Base-by-base conservation (phyloP, 2,888 invertebrate genomes). In the Melanostoma scalare region DNA sequence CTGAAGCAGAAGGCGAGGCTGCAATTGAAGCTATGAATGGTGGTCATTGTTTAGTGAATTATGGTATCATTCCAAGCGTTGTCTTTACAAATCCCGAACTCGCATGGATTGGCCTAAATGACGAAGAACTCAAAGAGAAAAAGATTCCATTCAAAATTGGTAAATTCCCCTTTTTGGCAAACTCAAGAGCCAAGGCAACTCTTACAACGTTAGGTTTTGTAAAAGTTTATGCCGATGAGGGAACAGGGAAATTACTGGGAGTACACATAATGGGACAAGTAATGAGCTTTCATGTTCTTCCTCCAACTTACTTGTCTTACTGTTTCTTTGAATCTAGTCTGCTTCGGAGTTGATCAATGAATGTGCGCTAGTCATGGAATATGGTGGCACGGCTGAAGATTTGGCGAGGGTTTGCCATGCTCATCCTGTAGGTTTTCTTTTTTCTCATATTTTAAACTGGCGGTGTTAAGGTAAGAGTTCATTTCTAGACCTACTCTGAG, bases 1-100 rank as follows among this genome's bases (percentile, higher is more conserved):
- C 99, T 36, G 99, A 99, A 92, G 99, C 99, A 90, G 99, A 99
- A 92, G 99, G 98, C 89, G 95, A 98, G 69, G 94, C 98, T 36
- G 97, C 97, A 88, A 97, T 98, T 38, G 98, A 98, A 92, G 98
- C 98, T 85, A 97, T 98, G 85, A 94, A 93, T 92, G 96, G 95
- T 6, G 95, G 96, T 86, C 95, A 96, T 55, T 98, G 98, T n/a
- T 99, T 99, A 91, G 98, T 99, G 87, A 99, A 99, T 92, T 99
- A 99, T 92, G 98, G 99, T 92, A 98, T 98, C 89, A 98, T 99
- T 56, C 99, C 99, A 55, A 99, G 98, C 38, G 99, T 99, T 10
- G 98, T 99, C 88, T 99, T 99, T 93, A 99, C 99, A 3, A 96
- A 98, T 90, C 99, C 99, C 0, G 99, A 99, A 93, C 99, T 99